Evolutionary conservation across 2,888 invertebrate genomes (phyloP).

Genomic region (Peribatodes rhomboidaria): DNA sequence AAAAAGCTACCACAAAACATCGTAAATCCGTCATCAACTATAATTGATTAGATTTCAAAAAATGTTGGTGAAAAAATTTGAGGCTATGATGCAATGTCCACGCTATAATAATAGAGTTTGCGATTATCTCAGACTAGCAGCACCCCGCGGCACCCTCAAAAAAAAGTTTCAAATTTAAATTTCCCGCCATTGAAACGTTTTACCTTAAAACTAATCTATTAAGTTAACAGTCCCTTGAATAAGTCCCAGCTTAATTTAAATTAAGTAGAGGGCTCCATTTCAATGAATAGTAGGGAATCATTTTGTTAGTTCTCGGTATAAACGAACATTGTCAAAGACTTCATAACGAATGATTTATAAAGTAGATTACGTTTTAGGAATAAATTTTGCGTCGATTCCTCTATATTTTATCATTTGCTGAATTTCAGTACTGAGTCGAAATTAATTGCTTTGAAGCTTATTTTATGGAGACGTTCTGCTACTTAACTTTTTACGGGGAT

Average conservation of each 20-base stretch:
- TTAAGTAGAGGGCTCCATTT: constrained; percentile 25
- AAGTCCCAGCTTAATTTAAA: constrained; percentile 21
- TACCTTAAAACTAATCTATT: constrained; percentile 18
- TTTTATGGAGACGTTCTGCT: background rate
- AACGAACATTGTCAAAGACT: constrained; percentile 14
- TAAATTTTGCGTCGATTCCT: constrained; percentile 10
- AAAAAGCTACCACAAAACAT: background rate
- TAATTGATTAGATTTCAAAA: background rate
- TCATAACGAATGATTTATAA: constrained; percentile 19
- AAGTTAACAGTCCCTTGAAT: constrained; percentile 23
- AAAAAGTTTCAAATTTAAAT: no score
- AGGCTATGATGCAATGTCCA: constrained; percentile 6
- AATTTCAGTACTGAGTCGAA: background rate
- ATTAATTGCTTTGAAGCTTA: constrained; percentile 11
- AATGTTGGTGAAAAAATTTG: constrained; percentile 4
- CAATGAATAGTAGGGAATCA: constrained; percentile 15
- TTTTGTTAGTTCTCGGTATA: constrained; percentile 15
- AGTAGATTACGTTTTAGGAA: constrained; percentile 15
- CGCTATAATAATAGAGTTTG: no score
- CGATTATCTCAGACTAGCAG: no score
- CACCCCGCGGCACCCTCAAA: no score
- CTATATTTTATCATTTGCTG: constrained; percentile 8
- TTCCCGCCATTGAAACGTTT: no score
- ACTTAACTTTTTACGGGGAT: background rate
- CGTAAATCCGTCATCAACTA: background rate